phyloP scores from a whole-genome alignment of 2,888 invertebrate genomes.

The Pristionchus fissidentatus region DNA sequence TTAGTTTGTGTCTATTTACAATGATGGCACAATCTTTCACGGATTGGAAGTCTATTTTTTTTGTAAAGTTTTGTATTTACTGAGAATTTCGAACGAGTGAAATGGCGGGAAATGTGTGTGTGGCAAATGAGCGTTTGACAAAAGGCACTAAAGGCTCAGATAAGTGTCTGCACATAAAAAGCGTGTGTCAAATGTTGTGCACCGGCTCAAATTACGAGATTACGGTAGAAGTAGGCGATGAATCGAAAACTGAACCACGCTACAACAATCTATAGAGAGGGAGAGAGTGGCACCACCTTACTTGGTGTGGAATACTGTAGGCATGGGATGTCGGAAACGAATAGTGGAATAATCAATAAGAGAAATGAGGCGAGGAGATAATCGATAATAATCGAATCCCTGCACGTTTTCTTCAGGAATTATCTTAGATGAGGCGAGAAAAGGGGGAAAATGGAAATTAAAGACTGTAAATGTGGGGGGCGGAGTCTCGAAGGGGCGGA shows the following conservation, averaged over 20 bases:
- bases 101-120: slow-evolving; percentile 2
- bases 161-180: not conserved
- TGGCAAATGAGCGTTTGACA: slow-evolving; percentile 24
- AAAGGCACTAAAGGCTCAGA: slow-evolving; percentile 26
- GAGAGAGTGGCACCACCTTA: slow-evolving; percentile 23
- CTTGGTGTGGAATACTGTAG: slow-evolving; percentile 28
- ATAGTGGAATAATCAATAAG: slow-evolving; percentile 35
- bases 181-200: not conserved
- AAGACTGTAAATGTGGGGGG: too few relatives aligned
- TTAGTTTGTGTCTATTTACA: slow-evolving; percentile 25
- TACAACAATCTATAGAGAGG: not conserved
- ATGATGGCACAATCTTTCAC: slow-evolving; percentile 30
- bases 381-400: slow-evolving; percentile 32
- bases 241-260: slow-evolving; percentile 6
- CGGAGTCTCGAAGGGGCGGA: too few relatives aligned
- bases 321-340: slow-evolving; percentile 22
- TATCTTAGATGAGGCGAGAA: slow-evolving; percentile 11
- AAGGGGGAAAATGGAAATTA: slow-evolving; percentile 10
- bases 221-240: slow-evolving; percentile 7
- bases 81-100: slow-evolving; percentile 19
- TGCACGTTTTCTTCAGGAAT: slow-evolving; percentile 26
- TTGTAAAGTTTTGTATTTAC: not conserved
- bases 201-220: slow-evolving; percentile 39
- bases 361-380: not conserved
- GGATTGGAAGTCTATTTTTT: not conserved